Percentiles rank a stretch among this genome's conserved stretches.
Evolutionary conservation across 1,140 invertebrate genomes (phyloP).

Genomic region (Drosophila carrolli): DNA sequence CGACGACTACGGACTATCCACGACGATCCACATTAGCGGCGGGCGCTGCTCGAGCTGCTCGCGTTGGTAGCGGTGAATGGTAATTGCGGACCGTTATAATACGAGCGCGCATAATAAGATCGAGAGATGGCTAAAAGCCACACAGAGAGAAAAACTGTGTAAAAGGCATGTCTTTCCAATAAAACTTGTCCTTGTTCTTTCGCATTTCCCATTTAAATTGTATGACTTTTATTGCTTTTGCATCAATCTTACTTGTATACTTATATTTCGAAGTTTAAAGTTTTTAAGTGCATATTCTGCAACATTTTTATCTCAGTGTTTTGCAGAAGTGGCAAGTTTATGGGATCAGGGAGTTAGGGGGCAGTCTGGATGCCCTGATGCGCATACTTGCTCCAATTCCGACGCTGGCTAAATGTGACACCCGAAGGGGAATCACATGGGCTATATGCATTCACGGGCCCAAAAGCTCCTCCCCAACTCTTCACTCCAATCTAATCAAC

Average conservation of each 20-base stretch:
- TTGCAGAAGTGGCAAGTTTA: slow-evolving; percentile 1
- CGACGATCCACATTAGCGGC: slow-evolving; percentile 65
- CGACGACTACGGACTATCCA: slow-evolving; percentile 4
- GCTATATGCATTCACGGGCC: neutral
- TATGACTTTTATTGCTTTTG: too few relatives aligned
- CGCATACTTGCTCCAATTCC: slow-evolving; percentile 77
- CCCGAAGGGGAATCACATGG: slow-evolving; percentile 23
- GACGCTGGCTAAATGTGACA: slow-evolving; percentile 68
- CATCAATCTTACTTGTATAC: too few relatives aligned
- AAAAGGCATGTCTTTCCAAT: too few relatives aligned
- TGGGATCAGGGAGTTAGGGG: slow-evolving; percentile 15
- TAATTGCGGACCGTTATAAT: slow-evolving; percentile 80
- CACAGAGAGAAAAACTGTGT: neutral
- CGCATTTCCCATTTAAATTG: too few relatives aligned
- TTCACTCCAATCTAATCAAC: slow-evolving; percentile 41
- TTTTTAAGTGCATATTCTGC: too few relatives aligned
- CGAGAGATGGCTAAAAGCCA: slow-evolving; percentile 28
- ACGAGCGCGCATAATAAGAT: slow-evolving; percentile 77
- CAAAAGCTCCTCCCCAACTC: neutral
- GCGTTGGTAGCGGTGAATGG: slow-evolving; percentile 78
- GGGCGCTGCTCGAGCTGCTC: slow-evolving; percentile 37
- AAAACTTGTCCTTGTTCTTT: too few relatives aligned
- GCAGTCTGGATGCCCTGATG: slow-evolving; percentile 50
- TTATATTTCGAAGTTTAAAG: too few relatives aligned
- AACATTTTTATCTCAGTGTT: slow-evolving; percentile 2